Evolutionary conservation across 2,113 vertebrate genomes (phyloP), one percentile per base, ranked within the genome.

Genomic region (Lontra canadensis): DNA sequence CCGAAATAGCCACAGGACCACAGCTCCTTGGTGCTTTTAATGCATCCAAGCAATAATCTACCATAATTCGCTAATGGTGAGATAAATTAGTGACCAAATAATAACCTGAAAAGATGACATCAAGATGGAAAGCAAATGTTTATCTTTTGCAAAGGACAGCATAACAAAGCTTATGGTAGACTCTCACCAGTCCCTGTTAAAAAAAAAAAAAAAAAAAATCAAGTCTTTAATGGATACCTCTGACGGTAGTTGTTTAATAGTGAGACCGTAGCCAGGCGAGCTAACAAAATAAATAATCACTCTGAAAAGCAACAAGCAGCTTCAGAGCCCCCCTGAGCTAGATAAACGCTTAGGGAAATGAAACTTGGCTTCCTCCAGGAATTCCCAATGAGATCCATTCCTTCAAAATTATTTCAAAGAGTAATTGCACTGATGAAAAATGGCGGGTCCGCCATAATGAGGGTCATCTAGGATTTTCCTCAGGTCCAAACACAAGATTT

Each of bases 1-100:
- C 99, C 92, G 94, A 99, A 99, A 99, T 99, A 99, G 99, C 98
- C 98, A 98, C 98, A 98, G 98, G 98, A 98, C 98, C 98, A 3
- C 97, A 98, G 98, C 98, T 97, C 98, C 98, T 98, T 97, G 97
- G 97, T 97, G 98, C 98, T 98, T 98, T 98, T 97, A 97, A 98
- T 97, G 98, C 98, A 98, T 92, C 96, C 97, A 95, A 98, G 98
- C 96, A 97, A 95, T 98, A 98, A 98, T 98, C 98, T 98, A 98
- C 98, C 98, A 98, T 98, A 98, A 99, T 98, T 98, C 65, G 92
- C 98, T 99, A 98, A 99, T 98, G 97, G 98, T 98, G 98, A 98
- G 98, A 98, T 98, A 98, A 98, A 99, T 98, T 98, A 98, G 98
- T 98, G 98, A 98, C 98, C 98, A 98, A 98, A 98, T 97, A 98